Evolutionary conservation across 2,113 vertebrate species (phyloP).

Genomic region (Aspiorhynchus laticeps): DNA sequence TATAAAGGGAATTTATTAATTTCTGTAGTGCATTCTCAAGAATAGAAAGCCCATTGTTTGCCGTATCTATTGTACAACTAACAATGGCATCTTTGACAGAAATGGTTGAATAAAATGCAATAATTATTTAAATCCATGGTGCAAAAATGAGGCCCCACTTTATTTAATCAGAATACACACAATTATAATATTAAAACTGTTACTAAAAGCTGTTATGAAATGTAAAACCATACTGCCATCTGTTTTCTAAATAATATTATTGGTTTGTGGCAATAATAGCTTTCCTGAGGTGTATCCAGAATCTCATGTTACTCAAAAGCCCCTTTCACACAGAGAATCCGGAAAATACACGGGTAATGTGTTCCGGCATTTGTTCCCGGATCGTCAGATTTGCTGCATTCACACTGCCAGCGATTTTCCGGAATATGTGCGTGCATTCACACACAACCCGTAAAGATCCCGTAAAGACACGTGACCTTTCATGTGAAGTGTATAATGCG

Average conservation of each 20-base stretch:
- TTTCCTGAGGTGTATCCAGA: conserved; percentile 55
- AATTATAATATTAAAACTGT: neutral
- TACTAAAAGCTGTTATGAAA: neutral
- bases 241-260: neutral
- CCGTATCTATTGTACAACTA: neutral
- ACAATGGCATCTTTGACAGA: neutral
- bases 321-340: too few species aligned
- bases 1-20: neutral
- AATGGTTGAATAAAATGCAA: neutral
- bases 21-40: neutral
- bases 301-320: conserved; percentile 50
- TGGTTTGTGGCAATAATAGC: neutral
- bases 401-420: too few species aligned
- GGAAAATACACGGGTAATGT: too few species aligned
- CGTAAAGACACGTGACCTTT: too few species aligned
- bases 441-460: too few species aligned
- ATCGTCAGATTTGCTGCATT: too few species aligned
- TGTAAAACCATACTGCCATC: neutral
- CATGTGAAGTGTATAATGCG: too few species aligned
- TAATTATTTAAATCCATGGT: neutral
- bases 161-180: neutral
- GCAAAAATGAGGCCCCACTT: neutral
- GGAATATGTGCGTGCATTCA: too few species aligned
- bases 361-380: too few species aligned
- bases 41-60: neutral